phyloP scores from a whole-genome alignment of 2,888 invertebrate species.

The Drosophila fulvimacula region DNA sequence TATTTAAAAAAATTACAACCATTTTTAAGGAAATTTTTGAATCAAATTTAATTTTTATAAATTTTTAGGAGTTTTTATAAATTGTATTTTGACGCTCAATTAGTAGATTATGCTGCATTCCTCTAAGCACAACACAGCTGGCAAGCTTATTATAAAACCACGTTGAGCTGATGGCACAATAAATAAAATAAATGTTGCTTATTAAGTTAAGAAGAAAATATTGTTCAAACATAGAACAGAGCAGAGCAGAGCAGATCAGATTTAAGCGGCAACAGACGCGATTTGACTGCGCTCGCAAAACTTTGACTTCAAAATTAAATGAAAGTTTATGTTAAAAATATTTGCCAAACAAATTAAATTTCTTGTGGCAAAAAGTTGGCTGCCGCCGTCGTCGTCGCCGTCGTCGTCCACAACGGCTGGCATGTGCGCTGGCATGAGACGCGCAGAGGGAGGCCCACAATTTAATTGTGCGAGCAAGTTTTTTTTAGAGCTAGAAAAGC shows the following conservation, averaged over 20 bases:
- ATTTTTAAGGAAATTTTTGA: too few species aligned
- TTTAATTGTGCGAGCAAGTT: conserved; percentile 60
- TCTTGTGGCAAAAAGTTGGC: conserved; percentile 37
- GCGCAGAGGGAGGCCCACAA: conserved; percentile 14
- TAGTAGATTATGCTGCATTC: not conserved
- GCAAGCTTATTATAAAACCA: not conserved
- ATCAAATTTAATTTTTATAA: too few species aligned
- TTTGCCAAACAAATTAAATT: conserved; percentile 57
- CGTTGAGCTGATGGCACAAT: not conserved
- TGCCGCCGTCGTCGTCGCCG: conserved; percentile 24
- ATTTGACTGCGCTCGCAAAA: conserved; percentile 24
- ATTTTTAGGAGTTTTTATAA: not conserved
- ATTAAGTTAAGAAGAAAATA: not conserved
- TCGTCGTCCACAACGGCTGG: conserved; percentile 11
- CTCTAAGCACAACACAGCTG: not conserved
- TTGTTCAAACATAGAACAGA: not conserved
- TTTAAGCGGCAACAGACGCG: conserved; percentile 10
- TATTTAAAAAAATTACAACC: too few species aligned
- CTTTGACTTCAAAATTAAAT: conserved; percentile 44
- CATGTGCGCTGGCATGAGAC: not conserved
- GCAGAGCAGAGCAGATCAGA: not conserved
- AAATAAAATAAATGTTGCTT: not conserved
- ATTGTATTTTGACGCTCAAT: not conserved
- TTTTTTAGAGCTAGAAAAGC: conserved; percentile 43
- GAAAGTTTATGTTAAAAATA: conserved; percentile 49